Base-by-base conservation (phyloP, 2,113 vertebrate species). In the Lepus europaeus region DNA sequence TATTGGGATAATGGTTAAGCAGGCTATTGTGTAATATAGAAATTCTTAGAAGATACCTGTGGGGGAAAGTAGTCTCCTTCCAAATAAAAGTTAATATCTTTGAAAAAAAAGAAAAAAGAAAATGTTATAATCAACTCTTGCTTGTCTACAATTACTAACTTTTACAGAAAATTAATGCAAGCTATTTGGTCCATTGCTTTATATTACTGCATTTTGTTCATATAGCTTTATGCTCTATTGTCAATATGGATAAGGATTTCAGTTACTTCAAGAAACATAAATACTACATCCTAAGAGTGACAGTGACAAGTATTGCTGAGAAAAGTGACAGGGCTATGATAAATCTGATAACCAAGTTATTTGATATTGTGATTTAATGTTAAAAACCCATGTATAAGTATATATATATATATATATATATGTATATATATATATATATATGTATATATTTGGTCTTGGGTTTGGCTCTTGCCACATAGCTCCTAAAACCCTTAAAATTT, bases 81-180 rank as follows among this genome's bases (percentile, higher is more conserved):
- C 91, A 98, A 98, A 98, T 98, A 98, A 98, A 98, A 98, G 91
- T 97, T 97, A 97, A 98, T 98, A 98, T 97, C 97, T 97, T 97
- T 97, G 97, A 95, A 88, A 93, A 77, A 36, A 36, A 36, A 36
- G 36, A 36, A 36, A 36, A 36, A 36, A 36, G 36, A 36, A 36
- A 36, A 36, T 36, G 36, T 36, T 19, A 68, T 84, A 78, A 82
- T 95, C 36, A 96, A 77, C 39, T 89, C 31, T 92, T 80, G 20
- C 8, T 95, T 95, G 0, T 61, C 5, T 86, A 81, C 92, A n/a
- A 79, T 70, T 88, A 84, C 25, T 92, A 84, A 84, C 72, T 86
- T 87, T 86, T 53, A 61, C 82, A 89, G 91, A 82, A 22, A 89
- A 53, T 63, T 76, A 76, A 89, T 82, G 39, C 22, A 80, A 68